These are phyloP conservation scores for Lasioglossum marginatum DNA, from an alignment of 2,888 invertebrate species.

Conservation along the genomic window DNA sequence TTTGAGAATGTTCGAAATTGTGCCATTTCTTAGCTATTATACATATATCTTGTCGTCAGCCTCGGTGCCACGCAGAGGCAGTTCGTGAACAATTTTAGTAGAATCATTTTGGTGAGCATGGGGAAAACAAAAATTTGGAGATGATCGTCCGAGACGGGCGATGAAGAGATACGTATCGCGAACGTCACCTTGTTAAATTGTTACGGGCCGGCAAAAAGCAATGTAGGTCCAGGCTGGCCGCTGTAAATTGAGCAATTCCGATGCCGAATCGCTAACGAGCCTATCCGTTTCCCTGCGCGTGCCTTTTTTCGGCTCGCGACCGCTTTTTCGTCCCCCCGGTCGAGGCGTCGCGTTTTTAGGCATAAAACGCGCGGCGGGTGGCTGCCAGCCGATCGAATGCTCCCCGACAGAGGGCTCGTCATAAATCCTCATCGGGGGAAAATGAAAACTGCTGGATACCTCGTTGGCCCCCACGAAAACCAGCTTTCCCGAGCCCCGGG, in stretches of 20 bases:
- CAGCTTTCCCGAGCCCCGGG: not conserved
- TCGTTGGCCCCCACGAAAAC: not conserved
- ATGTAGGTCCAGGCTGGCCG: constrained; percentile 39
- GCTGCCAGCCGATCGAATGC: constrained; percentile 20
- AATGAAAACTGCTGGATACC: constrained; percentile 22
- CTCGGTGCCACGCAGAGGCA: too few relatives aligned
- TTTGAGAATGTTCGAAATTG: not conserved
- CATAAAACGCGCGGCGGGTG: constrained; percentile 46
- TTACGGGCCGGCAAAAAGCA: constrained; percentile 18
- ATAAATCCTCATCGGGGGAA: constrained; percentile 26
- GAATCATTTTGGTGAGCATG: not conserved
- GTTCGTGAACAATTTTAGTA: not conserved
- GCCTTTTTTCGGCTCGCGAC: constrained; percentile 49
- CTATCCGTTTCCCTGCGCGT: constrained; percentile 53
- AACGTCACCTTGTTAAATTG: constrained; percentile 2
- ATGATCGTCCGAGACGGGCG: not conserved
- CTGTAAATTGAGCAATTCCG: constrained; percentile 73
- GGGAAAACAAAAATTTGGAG: not conserved
- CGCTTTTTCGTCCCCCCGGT: constrained; percentile 48
- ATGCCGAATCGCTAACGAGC: constrained; percentile 66
- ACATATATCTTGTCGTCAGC: not conserved
- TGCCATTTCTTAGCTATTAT: not conserved
- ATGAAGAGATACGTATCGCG: not conserved
- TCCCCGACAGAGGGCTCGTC: constrained; percentile 5
- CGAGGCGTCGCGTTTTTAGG: constrained; percentile 29